Base-by-base conservation (phyloP, 1,140 invertebrate genomes). In the Harlomillsia oculata region DNA sequence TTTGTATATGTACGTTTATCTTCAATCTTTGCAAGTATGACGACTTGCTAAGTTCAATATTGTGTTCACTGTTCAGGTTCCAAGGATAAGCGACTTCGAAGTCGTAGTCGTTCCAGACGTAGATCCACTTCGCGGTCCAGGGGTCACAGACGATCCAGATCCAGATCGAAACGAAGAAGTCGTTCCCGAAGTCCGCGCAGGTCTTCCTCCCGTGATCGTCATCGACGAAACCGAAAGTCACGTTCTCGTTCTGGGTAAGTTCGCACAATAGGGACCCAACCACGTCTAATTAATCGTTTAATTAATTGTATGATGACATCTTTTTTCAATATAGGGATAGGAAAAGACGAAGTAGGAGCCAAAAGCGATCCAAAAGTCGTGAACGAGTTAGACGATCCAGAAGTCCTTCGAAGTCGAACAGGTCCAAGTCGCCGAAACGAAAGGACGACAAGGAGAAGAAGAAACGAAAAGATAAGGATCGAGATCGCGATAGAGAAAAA, bases 141-240 rank as follows among this genome's bases (percentile, higher is more conserved):
- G 49, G 54, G 75, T 30, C 75, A 46, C 28, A 36, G 77, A 2
- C 71, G 78, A 5, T 80, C 78, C 0, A 69, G 76, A 8, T 84
- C 81, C 0, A 76, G 82, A 6, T 40, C n/a, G 13, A 66, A 67
- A 6, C 66, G 70, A 37, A 28, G 43, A 23, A 26, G 16, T 9
- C 4, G 50, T 5, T 39, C 44, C 2, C 54, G 37, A 8, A 67
- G 67, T 14, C 65, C 70, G 39, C 64, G 68, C 18, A 53, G 70
- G 11, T 70, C 71, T 3, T 63, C 69, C 5, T 75, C 72, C 8
- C 63, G 72, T 37, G 70, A 70, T 8, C 61, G 71, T 34, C 67
- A 72, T 25, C 71, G 75, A 29, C 40, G 4, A 62, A 49, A 28
- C 18, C 45, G 3, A 63, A 49, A 41, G 39, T 62, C 60, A 5